phyloP scores from a whole-genome alignment of 2,888 invertebrate genomes.

The Listrodromus nycthemerus region DNA sequence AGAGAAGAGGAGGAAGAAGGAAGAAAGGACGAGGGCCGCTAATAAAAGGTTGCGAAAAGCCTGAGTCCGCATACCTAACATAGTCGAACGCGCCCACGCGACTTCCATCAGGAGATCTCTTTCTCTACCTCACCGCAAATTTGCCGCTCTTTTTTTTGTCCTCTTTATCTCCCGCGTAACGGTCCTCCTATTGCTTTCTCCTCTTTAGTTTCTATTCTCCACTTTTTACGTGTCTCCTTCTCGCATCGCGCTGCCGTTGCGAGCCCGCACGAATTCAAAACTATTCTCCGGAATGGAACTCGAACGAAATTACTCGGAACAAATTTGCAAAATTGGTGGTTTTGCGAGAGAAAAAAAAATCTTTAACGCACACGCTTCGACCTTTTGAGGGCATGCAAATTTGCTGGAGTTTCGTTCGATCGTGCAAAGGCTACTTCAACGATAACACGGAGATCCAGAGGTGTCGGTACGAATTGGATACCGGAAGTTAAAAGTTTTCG shows the following conservation, averaged over 20 bases:
- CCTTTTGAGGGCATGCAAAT: not conserved
- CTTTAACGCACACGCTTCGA: not conserved
- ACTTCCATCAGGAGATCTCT: constrained; percentile 71
- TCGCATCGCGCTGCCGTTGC: not conserved
- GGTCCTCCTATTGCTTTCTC: constrained; percentile 27
- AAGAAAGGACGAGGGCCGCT: constrained; percentile 65
- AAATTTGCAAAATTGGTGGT: not conserved
- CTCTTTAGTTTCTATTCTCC: constrained; percentile 3
- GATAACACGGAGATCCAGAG: too few relatives aligned
- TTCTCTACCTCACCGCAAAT: constrained; percentile 26
- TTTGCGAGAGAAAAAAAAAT: not conserved
- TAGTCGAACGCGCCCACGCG: constrained; percentile 81
- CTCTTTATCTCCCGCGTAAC: constrained; percentile 27
- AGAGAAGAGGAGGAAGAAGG: constrained; percentile 52
- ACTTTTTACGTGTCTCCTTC: constrained; percentile 8
- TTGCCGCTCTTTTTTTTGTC: constrained; percentile 19
- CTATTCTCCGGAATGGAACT: not conserved
- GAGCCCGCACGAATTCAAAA: constrained; percentile 1
- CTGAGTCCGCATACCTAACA: constrained; percentile 77
- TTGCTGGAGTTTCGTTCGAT: not conserved
- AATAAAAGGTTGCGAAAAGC: constrained; percentile 77
- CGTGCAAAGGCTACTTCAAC: not conserved
- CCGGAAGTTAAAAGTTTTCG: not conserved
- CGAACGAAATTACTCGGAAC: not conserved
- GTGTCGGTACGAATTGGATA: too few relatives aligned